Conservation (phyloP, 2,113 vertebrate genomes). For the Seriola aureovittata region DNA sequence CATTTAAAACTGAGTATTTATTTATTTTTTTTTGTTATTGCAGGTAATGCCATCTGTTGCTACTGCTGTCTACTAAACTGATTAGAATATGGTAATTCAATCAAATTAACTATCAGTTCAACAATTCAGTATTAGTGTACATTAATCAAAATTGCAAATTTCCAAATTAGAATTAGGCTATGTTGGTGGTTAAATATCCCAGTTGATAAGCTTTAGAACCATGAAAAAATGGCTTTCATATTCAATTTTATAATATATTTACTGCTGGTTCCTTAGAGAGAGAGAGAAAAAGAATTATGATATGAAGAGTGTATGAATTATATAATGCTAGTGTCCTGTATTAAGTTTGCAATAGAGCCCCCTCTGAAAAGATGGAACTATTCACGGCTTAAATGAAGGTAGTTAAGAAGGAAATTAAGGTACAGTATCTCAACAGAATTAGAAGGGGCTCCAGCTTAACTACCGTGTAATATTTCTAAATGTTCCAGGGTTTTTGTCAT, state of each 20-base stretch:
- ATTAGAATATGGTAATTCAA: not conserved
- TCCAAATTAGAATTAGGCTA: not conserved
- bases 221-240: not conserved
- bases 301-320: constrained; percentile 17
- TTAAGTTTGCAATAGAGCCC: constrained; percentile 5
- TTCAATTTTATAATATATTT: not conserved
- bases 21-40: not conserved
- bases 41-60: not conserved
- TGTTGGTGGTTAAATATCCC: not conserved
- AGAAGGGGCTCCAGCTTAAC: constrained; percentile 1
- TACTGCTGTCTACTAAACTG: not conserved
- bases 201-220: not conserved
- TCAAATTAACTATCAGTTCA: not conserved
- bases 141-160: not conserved
- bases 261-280: not conserved
- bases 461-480: not conserved
- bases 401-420: constrained; percentile 24
- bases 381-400: constrained; percentile 27
- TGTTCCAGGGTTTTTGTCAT: constrained; percentile 17
- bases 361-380: constrained; percentile 32
- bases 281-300: constrained; percentile 9
- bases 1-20: not conserved
- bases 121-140: not conserved
- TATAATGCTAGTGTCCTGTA: not conserved
- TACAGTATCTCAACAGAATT: constrained; percentile 28